Evolutionary conservation across 2,888 invertebrate species (phyloP).

Genomic region (Scrobipalpa costella): DNA sequence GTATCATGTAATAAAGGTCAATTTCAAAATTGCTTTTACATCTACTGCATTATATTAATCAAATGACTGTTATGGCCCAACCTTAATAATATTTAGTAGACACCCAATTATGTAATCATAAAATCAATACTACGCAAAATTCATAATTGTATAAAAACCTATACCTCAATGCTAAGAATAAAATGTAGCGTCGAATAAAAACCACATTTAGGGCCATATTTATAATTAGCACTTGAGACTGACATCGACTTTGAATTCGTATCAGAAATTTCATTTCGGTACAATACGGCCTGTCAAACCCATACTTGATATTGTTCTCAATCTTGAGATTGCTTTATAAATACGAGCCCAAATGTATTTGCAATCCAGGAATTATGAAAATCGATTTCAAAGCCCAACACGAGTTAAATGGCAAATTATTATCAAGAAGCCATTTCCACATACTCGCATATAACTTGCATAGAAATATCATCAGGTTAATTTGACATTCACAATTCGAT

Average conservation of each 20-base stretch:
- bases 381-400: not conserved
- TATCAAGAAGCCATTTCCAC: not conserved
- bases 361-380: not conserved
- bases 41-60: not conserved
- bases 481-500: not conserved
- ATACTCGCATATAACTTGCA: not conserved
- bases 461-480: not conserved
- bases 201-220: not conserved
- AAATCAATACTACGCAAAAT: not conserved
- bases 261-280: too few relatives aligned
- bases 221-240: not conserved
- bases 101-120: not conserved
- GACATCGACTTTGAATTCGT: too few relatives aligned
- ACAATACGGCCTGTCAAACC: too few relatives aligned
- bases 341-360: too few relatives aligned
- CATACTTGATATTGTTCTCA: too few relatives aligned
- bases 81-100: not conserved
- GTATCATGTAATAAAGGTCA: conserved; percentile 6
- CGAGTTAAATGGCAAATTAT: not conserved
- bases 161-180: not conserved
- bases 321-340: too few relatives aligned
- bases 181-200: not conserved
- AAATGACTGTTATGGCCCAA: not conserved
- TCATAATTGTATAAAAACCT: not conserved
- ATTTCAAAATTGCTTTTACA: not conserved